Evolutionary conservation across 2,113 vertebrate species (phyloP).

Genomic region (Oryzias curvinotus): DNA sequence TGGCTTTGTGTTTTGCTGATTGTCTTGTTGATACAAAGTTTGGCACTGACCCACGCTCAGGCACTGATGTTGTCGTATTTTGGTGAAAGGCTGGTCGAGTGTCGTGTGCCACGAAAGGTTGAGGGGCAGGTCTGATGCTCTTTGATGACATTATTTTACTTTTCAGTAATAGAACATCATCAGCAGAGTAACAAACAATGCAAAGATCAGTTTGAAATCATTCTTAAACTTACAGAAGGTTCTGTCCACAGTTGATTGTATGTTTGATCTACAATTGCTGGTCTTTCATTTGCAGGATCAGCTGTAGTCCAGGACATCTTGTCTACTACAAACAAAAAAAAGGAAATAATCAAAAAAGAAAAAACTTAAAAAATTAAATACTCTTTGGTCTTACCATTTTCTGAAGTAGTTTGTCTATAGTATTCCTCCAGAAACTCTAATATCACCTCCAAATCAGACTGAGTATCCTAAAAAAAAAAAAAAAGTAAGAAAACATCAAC

Average conservation of each 20-base stretch:
- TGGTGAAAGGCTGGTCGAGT: conserved; percentile 5
- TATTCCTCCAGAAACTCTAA: conserved; percentile 79
- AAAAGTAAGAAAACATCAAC: not conserved
- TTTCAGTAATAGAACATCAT: not conserved
- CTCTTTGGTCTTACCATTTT: conserved; percentile 38
- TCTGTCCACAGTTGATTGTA: conserved; percentile 33
- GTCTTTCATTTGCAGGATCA: conserved; percentile 3
- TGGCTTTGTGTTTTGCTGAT: conserved; percentile 38
- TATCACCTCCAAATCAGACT: conserved; percentile 79
- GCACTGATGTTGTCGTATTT: conserved; percentile 28
- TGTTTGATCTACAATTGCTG: not conserved
- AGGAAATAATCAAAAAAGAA: not conserved
- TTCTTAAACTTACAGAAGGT: conserved; percentile 30
- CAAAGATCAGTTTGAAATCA: no score
- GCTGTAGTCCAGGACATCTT: conserved; percentile 16
- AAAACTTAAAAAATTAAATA: not conserved
- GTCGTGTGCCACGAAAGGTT: conserved; percentile 30
- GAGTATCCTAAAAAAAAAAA: conserved; percentile 54
- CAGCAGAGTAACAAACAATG: not conserved
- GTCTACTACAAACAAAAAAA: conserved; percentile 11
- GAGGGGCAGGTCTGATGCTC: conserved; percentile 29
- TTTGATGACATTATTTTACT: conserved; percentile 3
- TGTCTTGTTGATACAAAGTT: conserved; percentile 37
- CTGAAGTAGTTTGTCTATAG: conserved; percentile 62
- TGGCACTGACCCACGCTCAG: conserved; percentile 40